Conservation (phyloP, 2,888 invertebrate genomes). For the Rotaria magnacalcarata region DNA sequence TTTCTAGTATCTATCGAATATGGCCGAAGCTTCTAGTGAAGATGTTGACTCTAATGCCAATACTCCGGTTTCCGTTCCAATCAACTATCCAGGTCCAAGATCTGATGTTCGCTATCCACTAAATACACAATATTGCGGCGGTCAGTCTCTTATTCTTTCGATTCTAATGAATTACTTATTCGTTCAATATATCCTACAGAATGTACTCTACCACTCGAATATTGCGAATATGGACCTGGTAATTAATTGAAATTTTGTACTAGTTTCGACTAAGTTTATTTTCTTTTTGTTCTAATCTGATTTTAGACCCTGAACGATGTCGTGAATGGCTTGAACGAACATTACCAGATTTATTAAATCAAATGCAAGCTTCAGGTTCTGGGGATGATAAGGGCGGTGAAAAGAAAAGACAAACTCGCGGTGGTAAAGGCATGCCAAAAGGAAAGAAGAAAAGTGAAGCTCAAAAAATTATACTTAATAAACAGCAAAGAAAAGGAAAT, state of each 20-base stretch:
- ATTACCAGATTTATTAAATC: slow-evolving; percentile 38
- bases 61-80: background rate
- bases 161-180: background rate
- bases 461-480: slow-evolving; percentile 38
- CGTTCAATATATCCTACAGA: slow-evolving; percentile 38
- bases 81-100: slow-evolving; percentile 47
- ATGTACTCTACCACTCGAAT: slow-evolving; percentile 41
- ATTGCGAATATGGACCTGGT: slow-evolving; percentile 44
- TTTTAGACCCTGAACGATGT: slow-evolving; percentile 23
- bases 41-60: background rate
- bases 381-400: slow-evolving; percentile 34
- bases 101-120: slow-evolving; percentile 49
- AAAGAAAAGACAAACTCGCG: slow-evolving; percentile 75
- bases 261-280: no score
- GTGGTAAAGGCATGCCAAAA: slow-evolving; percentile 90
- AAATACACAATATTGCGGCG: slow-evolving; percentile 49
- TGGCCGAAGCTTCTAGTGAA: background rate
- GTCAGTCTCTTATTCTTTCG: slow-evolving; percentile 47
- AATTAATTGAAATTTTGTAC: background rate
- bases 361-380: slow-evolving; percentile 25
- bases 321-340: slow-evolving; percentile 33
- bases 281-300: background rate
- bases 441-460: slow-evolving; percentile 71
- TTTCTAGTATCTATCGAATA: background rate
- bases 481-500: slow-evolving; percentile 46